Evolutionary conservation across 2,113 vertebrate species (phyloP), one percentile per base, ranked within the genome.

Genomic region (Notothenia rossii): DNA sequence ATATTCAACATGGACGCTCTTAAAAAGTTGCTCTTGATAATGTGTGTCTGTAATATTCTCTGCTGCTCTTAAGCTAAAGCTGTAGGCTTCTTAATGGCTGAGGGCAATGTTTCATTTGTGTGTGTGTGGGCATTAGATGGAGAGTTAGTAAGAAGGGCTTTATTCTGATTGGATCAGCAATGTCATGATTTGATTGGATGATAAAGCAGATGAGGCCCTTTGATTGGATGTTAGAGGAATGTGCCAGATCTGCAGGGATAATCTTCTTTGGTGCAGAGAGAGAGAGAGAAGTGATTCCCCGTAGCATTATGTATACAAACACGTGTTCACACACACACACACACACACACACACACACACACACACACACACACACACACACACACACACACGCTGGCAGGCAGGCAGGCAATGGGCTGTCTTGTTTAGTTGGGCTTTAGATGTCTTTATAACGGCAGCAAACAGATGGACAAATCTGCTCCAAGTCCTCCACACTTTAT

Each of bases 131-230:
- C 29, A 59, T 81, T 58, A 64, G 64, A 74, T 1, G n/a, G 0
- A 71, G 22, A 56, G 72, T 56, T 14, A 68, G 83, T 63, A 77
- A 78, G 55, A 7, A 61, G 72, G 29, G 67, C 68, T 62, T 79
- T 74, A 67, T 56, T 85, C 58, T 79, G 85, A 89, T 86, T 89
- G 86, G 85, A 85, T 88, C 18, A 0, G 22, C 33, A 12, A 20
- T 69, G 67, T 48, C 13, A 1, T 46, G 70, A 71, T 74, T 86
- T 82, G 77, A 91, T 91, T 91, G 84, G 86, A 87, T 75, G 76
- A 78, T 59, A 17, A 60, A 71, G 68, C 33, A 65, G 74, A 82
- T 65, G 53, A 75, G 14, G 58, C 22, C 0, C 20, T 77, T 74
- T 84, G 81, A 90, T 85, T 89, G 86, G 89, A 77, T 50, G 72